These are phyloP conservation scores for Sceloporus tristichus DNA, from an alignment of 2,113 vertebrate genomes.

Conservation along the genomic window DNA sequence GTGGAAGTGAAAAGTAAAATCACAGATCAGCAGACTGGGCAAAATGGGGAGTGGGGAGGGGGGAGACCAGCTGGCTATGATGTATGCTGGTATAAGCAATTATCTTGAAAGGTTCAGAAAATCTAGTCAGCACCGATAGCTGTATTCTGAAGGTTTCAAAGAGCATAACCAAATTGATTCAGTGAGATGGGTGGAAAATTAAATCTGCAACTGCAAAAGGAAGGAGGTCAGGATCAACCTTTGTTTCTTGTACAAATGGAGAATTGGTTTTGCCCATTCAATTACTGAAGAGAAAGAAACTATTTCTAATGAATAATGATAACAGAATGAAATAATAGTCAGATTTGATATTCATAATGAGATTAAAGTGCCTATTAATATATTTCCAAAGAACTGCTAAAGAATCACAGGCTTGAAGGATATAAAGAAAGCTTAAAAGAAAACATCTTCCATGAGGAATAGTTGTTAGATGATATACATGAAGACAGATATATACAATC, in stretches of 20 bases:
- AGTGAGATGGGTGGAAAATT: slow-evolving; percentile 10
- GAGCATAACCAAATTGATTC: slow-evolving; percentile 22
- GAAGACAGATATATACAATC: background rate
- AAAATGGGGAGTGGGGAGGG: background rate
- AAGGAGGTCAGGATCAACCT: slow-evolving; percentile 2
- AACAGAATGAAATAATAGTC: slow-evolving; percentile 15
- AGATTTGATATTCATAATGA: background rate
- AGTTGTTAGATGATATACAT: background rate
- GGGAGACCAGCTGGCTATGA: too few species aligned
- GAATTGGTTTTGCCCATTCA: background rate
- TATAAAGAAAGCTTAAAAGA: background rate
- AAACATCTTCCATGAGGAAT: background rate
- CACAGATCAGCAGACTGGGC: slow-evolving; percentile 8
- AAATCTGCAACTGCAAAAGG: background rate
- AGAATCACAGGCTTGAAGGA: background rate
- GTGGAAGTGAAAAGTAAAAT: slow-evolving; percentile 23
- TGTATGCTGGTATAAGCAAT: slow-evolving; percentile 21
- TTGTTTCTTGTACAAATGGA: slow-evolving; percentile 10
- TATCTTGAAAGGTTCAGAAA: background rate
- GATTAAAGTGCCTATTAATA: slow-evolving; percentile 11
- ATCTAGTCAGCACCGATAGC: background rate
- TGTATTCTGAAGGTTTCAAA: slow-evolving; percentile 19
- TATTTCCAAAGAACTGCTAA: background rate
- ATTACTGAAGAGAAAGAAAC: slow-evolving; percentile 18
- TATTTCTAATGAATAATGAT: background rate